Base-by-base conservation (phyloP, 2,113 vertebrate species). In the Amia ocellicauda region DNA sequence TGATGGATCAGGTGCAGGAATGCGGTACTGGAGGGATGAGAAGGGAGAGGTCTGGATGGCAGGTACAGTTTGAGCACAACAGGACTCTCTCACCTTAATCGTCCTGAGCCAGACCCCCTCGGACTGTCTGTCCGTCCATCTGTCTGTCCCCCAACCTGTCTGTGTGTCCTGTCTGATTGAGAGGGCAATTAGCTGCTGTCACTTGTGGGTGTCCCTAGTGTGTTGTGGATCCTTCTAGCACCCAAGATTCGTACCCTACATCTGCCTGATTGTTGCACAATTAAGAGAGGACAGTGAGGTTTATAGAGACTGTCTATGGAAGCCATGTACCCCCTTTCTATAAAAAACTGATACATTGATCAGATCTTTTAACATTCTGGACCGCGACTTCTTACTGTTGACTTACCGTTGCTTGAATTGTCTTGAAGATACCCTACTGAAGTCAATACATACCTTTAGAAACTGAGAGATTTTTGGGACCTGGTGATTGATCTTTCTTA, bases 1-100 rank as follows among this genome's bases (percentile, higher is more conserved):
- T 85, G 85, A 85, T 80, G 82, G 84, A 86, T 83, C 80, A 67
- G 82, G 77, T 81, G 78, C 80, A 83, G 83, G 73, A 81, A 83
- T 84, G 75, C 84, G 77, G 78, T 80, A 74, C 79, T 81, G 81
- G 81, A 82, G 45, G 78, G 74, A 77, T 78, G 50, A 79, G 79
- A 78, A 78, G 81, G 78, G 79, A 80, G 67, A 85, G 85, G 83
- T 83, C 84, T 52, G 80, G 84, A 45, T 76, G 71, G 80, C 74
- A 78, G 86, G 86, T 88, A 88, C 84, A 83, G 73, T 64, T 36
- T 55, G 23, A 54, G 22, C 62, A 26, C 53, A 56, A 40, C 36
- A 43, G 52, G 62, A 13, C 52, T 55, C 53, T 47, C 42, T 50
- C 26, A 47, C 23, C 54, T 62, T 59, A 24, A 24, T 43, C 17